These are phyloP conservation scores for Caenorhabditis plicata DNA, from an alignment of 2,888 invertebrate genomes.

Conservation along the genomic window DNA sequence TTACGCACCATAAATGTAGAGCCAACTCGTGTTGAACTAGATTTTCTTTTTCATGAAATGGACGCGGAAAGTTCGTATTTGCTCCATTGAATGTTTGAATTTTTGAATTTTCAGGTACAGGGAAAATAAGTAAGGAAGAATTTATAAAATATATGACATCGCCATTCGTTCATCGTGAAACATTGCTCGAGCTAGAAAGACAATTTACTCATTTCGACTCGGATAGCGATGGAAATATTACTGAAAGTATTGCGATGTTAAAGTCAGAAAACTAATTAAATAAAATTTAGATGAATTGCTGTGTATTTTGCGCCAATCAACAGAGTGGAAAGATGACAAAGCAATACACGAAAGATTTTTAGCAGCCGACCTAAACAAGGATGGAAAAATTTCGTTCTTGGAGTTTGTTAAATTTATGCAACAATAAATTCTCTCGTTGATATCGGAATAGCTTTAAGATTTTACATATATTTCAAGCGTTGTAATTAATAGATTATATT, in stretches of 20 bases:
- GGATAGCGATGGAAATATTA: constrained; percentile 61
- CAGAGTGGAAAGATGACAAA: constrained; percentile 47
- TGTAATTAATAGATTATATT: no score
- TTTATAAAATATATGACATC: constrained; percentile 60
- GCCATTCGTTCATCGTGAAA: constrained; percentile 58
- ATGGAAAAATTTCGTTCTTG: constrained; percentile 57
- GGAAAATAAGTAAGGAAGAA: constrained; percentile 62
- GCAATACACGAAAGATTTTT: constrained; percentile 54
- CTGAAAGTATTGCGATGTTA: constrained; percentile 45
- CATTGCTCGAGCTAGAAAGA: constrained; percentile 54
- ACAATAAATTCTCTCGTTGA: constrained; percentile 44
- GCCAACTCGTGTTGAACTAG: constrained; percentile 60
- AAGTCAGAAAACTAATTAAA: constrained; percentile 6
- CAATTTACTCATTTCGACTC: constrained; percentile 56
- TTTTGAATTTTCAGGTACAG: constrained; percentile 51
- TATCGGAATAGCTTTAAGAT: no score
- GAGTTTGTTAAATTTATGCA: constrained; percentile 62
- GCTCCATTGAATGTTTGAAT: not conserved
- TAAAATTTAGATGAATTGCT: constrained; percentile 52
- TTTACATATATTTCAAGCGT: no score
- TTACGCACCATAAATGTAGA: constrained; percentile 60
- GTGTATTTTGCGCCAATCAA: constrained; percentile 51
- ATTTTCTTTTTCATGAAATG: constrained; percentile 63
- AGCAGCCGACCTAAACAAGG: constrained; percentile 54
- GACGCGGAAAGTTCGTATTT: constrained; percentile 53